phyloP scores from a whole-genome alignment of 2,113 vertebrate species.

The Ictalurus punctatus region DNA sequence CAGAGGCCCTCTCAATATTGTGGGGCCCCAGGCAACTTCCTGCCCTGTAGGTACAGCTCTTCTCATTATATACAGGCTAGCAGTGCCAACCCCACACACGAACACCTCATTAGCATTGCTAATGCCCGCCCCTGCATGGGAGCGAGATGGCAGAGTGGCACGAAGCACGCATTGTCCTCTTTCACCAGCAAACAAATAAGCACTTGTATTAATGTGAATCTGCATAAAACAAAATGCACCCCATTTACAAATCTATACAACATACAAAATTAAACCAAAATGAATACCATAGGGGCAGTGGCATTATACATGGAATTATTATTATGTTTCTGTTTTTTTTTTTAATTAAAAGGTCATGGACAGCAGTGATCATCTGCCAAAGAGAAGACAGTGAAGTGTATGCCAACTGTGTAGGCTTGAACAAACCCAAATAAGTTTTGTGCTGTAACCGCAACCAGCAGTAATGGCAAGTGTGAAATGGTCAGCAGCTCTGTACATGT shows the following conservation, averaged over 20 bases:
- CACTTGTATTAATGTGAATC: slow-evolving; percentile 21
- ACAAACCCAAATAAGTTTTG: neutral
- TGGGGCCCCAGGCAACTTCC: too few relatives aligned
- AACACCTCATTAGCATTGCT: slow-evolving; percentile 40
- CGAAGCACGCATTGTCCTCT: slow-evolving; percentile 35
- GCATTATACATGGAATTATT: neutral
- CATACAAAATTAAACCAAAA: neutral
- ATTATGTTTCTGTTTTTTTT: neutral
- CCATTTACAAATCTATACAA: neutral
- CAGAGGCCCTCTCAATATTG: too few relatives aligned
- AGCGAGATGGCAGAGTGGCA: slow-evolving; percentile 15
- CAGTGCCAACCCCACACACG: slow-evolving; percentile 6
- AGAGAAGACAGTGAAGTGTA: neutral
- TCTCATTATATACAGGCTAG: neutral
- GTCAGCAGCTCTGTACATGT: neutral
- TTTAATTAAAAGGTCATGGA: too few relatives aligned
- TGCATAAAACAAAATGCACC: neutral
- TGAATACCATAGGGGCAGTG: neutral
- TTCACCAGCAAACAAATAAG: slow-evolving; percentile 35
- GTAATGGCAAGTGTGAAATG: neutral
- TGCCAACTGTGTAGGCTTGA: neutral
- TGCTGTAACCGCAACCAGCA: neutral
- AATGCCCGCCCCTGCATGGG: slow-evolving; percentile 34
- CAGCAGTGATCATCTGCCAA: neutral
- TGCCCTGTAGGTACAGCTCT: too few relatives aligned